Evolutionary conservation across 2,113 vertebrate genomes (phyloP).

Genomic region (Lepus timidus): DNA sequence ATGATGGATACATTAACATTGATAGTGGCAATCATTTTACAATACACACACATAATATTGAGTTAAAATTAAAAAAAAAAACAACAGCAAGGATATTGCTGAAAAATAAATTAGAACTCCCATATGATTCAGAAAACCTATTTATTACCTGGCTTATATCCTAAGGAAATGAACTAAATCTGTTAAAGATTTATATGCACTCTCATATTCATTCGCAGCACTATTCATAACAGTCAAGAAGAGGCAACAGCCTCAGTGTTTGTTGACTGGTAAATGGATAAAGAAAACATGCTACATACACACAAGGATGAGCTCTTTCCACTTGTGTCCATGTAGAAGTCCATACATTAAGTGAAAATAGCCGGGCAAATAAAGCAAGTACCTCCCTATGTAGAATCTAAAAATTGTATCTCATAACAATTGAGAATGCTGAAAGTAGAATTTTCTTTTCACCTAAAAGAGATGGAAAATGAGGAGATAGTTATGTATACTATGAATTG

Average conservation of each 20-base stretch:
- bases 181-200: not conserved
- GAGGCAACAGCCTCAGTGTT: not conserved
- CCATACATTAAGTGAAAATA: not conserved
- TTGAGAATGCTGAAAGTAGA: not conserved
- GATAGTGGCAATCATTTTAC: too few species aligned
- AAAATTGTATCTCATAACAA: not conserved
- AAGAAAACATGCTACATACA: not conserved
- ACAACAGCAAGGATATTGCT: not conserved
- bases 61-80: not conserved
- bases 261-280: not conserved
- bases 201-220: not conserved
- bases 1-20: too few species aligned
- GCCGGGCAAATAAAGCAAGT: not conserved
- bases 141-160: not conserved
- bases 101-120: too few species aligned
- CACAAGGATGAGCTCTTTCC: not conserved
- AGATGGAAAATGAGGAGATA: too few species aligned
- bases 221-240: not conserved
- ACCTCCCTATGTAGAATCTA: not conserved
- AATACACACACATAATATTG: too few species aligned
- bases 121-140: not conserved
- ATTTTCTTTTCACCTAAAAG: too few species aligned
- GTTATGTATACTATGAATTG: too few species aligned
- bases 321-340: not conserved
- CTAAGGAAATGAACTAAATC: not conserved